Evolutionary conservation across 2,797 vertebrate genomes (phyloP).

Genomic region (Chloroceryle inda): DNA sequence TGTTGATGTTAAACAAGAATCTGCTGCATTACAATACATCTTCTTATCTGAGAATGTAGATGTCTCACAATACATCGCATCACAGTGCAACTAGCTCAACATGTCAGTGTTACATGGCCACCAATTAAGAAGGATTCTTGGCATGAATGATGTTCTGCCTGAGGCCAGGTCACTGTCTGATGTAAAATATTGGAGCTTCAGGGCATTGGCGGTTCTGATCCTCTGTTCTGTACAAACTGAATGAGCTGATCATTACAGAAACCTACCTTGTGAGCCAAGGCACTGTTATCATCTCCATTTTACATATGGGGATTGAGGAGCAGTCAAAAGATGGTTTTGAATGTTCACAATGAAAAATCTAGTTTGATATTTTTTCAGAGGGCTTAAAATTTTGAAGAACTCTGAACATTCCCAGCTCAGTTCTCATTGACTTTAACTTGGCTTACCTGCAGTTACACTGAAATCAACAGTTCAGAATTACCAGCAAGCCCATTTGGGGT

Average conservation of each 20-base stretch:
- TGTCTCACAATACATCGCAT: not conserved
- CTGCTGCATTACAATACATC: not conserved
- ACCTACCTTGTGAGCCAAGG: slow-evolving; percentile 34
- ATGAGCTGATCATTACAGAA: slow-evolving; percentile 62
- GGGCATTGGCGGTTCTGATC: slow-evolving; percentile 54
- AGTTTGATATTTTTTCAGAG: slow-evolving; percentile 6
- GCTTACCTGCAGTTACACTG: not conserved
- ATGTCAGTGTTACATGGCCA: slow-evolving; percentile 40
- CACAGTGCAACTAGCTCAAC: not conserved
- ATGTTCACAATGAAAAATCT: slow-evolving; percentile 21
- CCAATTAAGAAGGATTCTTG: slow-evolving; percentile 69
- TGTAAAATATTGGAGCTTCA: slow-evolving; percentile 63
- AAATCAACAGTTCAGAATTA: not conserved
- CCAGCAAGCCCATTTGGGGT: not conserved
- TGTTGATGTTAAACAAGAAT: slow-evolving; percentile 42
- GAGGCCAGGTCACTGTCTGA: slow-evolving; percentile 71
- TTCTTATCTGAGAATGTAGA: slow-evolving; percentile 16
- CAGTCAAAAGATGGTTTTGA: slow-evolving; percentile 54
- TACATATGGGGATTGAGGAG: slow-evolving; percentile 64
- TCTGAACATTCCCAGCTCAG: not conserved
- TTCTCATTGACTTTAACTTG: not conserved
- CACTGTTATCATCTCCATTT: slow-evolving; percentile 40
- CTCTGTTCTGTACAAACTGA: slow-evolving; percentile 58
- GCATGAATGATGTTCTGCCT: slow-evolving; percentile 67
- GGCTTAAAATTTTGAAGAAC: not conserved